A percentile compares a stretch with the other conserved stretches of the same genome.
phyloP scores from a whole-genome alignment of 2,113 vertebrate species.

The Kryptolebias marmoratus region DNA sequence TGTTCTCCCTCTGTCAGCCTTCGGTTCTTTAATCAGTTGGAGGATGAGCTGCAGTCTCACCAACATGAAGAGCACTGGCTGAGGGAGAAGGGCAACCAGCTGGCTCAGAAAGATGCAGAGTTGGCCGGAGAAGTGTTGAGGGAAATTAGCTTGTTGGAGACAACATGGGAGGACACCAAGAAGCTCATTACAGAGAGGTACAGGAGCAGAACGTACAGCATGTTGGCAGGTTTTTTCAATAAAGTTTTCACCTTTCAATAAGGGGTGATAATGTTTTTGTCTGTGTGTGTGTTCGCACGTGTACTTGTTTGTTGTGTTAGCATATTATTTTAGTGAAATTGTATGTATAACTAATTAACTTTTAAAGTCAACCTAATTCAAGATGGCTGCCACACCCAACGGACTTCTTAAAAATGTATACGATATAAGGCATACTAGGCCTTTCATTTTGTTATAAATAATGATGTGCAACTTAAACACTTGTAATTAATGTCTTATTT shows the following conservation, averaged over 20 bases:
- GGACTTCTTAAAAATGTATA: too few relatives aligned
- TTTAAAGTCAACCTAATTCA: too few relatives aligned
- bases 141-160: constrained; percentile 85
- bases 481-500: background rate
- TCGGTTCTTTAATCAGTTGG: constrained; percentile 91
- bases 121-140: constrained; percentile 84
- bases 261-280: too few relatives aligned
- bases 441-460: too few relatives aligned
- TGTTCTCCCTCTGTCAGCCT: constrained; percentile 77
- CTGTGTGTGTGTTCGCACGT: too few relatives aligned
- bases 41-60: constrained; percentile 92
- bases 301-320: too few relatives aligned
- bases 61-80: constrained; percentile 95
- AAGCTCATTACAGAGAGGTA: constrained; percentile 91
- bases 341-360: too few relatives aligned
- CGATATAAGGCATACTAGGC: too few relatives aligned
- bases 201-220: background rate
- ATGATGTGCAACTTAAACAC: background rate
- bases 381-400: too few relatives aligned
- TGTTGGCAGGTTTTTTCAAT: background rate
- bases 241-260: background rate
- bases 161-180: constrained; percentile 90
- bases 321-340: too few relatives aligned
- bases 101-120: constrained; percentile 88
- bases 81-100: constrained; percentile 91